These are phyloP conservation scores for Brachionus angularis DNA, from an alignment of 1,140 invertebrate genomes.

Conservation along the genomic window DNA sequence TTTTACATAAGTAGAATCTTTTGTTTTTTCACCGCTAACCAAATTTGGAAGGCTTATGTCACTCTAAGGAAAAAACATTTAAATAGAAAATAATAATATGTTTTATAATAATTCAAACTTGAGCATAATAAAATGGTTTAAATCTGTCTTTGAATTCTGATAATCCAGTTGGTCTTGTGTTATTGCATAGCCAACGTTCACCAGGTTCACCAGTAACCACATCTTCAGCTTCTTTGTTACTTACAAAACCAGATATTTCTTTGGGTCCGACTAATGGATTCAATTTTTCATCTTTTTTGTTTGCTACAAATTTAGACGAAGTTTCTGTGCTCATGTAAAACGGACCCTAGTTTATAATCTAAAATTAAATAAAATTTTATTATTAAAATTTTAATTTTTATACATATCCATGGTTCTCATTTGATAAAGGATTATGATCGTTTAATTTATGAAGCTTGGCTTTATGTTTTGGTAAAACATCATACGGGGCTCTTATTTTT, in stretches of 20 bases:
- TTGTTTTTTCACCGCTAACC: neutral
- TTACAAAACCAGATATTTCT: constrained; percentile 32
- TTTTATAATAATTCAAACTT: neutral
- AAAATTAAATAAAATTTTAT: neutral
- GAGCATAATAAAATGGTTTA: neutral
- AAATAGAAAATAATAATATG: neutral
- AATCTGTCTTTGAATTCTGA: constrained; percentile 8
- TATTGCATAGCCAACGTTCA: constrained; percentile 7
- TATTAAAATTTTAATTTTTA: neutral
- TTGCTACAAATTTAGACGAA: neutral
- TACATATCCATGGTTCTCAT: constrained; percentile 34
- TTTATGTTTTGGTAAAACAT: constrained; percentile 32
- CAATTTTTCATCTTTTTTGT: constrained; percentile 13
- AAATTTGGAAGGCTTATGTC: neutral
- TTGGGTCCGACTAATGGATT: neutral
- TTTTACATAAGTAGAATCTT: constrained; percentile 20
- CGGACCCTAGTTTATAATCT: constrained; percentile 1
- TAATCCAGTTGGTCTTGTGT: constrained; percentile 12
- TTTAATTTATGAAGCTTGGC: neutral
- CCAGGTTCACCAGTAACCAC: neutral
- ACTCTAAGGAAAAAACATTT: neutral
- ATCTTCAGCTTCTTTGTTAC: constrained; percentile 23
- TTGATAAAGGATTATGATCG: constrained; percentile 20
- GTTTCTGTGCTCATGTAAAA: constrained; percentile 21
- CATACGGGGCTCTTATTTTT: constrained; percentile 11